Base-by-base conservation (phyloP, 2,113 vertebrate genomes). In the Chaetura pelagica region DNA sequence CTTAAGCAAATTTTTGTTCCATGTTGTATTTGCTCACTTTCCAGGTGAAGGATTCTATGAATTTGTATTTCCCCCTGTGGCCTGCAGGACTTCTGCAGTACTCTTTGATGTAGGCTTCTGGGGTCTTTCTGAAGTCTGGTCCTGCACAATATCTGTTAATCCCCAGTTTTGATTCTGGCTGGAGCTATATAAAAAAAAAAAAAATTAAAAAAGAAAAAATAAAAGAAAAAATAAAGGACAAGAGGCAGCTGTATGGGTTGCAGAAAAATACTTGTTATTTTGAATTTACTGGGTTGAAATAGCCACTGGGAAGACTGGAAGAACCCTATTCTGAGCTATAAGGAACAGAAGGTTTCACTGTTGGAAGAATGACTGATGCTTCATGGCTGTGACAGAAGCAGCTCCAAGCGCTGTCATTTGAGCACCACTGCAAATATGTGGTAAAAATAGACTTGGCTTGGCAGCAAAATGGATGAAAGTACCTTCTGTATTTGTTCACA, bases 261-360 rank as follows among this genome's bases (percentile, higher is more conserved):
- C 32, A 58, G 76, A 90, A 4, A 92, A 93, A 93, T 75, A 49
- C 9, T 93, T 72, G 32, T 64, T 89, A 81, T 90, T 95, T 92
- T 84, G 35, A 48, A 68, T 93, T 95, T 90, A 80, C 23, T 96
- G 92, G 57, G 48, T 51, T 80, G 81, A 95, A 90, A 81, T 64
- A 62, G 54, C 66, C 79, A 40, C 88, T 75, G 61, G 83, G 26
- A 94, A 64, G 15, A 30, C 64, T 71, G 30, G 32, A 93, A 75
- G 48, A 87, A 27, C 62, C 54, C 78, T 89, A 5, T 82, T 90
- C 73, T 66, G 54, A 66, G 79, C 90, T 89, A 38, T 10, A 81
- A 91, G 69, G 51, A 91, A 58, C 80, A 96, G 86, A 95, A 96
- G 35, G 71, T 85, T 89, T 84, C 96, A 86, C 34, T 61, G 48